Conservation (phyloP, 2,888 invertebrate genomes). For the Dryobotodes eremita region DNA sequence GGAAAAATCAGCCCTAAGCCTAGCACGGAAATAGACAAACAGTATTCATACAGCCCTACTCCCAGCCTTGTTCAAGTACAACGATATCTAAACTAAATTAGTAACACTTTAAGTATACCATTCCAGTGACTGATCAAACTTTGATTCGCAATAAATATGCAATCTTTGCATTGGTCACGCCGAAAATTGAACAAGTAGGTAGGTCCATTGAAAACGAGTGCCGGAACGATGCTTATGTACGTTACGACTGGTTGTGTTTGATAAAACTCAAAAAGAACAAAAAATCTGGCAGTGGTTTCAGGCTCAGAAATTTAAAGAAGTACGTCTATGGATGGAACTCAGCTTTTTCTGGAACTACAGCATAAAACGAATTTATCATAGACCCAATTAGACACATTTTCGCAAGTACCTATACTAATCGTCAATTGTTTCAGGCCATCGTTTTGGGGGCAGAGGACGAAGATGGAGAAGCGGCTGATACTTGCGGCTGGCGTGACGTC, state of each 20-base stretch:
- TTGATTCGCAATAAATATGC: slow-evolving; percentile 39
- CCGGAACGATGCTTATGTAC: not conserved
- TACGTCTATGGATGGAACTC: not conserved
- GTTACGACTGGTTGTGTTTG: slow-evolving; percentile 12
- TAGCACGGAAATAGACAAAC: not conserved
- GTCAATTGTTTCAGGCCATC: slow-evolving; percentile 77
- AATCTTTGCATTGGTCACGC: slow-evolving; percentile 46
- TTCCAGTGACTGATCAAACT: slow-evolving; percentile 28
- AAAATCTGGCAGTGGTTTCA: not conserved
- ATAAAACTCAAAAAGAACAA: not conserved
- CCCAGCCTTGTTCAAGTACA: not conserved
- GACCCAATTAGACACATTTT: not conserved
- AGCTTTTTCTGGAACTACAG: not conserved
- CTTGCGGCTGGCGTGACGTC: slow-evolving; percentile 76
- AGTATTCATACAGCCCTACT: not conserved
- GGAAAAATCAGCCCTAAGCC: not conserved
- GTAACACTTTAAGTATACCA: slow-evolving; percentile 18
- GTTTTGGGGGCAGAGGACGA: slow-evolving; percentile 84
- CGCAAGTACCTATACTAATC: slow-evolving; percentile 2
- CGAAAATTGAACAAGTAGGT: slow-evolving; percentile 25
- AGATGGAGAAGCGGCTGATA: slow-evolving; percentile 84
- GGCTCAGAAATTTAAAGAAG: not conserved
- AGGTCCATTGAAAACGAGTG: not conserved
- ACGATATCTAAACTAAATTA: slow-evolving; percentile 31
- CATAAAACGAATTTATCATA: not conserved